Evolutionary conservation across 1,140 invertebrate species (phyloP), one percentile per base, ranked within the genome.

Genomic region (Ips typographus): DNA sequence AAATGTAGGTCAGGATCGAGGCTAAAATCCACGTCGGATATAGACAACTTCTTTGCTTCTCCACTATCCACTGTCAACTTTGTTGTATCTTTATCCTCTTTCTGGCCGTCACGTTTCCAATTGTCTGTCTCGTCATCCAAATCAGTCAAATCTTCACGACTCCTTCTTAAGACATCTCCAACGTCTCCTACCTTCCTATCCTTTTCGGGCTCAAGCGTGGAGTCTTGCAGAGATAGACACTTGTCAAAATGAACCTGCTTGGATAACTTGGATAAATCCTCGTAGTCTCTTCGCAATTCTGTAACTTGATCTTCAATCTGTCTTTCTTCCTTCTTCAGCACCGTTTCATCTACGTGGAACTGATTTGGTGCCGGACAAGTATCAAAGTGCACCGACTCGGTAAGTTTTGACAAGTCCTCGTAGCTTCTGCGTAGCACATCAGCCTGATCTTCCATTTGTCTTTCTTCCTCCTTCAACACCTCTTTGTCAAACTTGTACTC

Each of bases 1-100:
- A 64, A 62, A 38, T 68, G 58, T 7, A 71, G 40, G 3, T 73
- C 72, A 65, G 68, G 66, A 57, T 71, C 65, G 62, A 68, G 41
- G 61, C 57, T 52, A 53, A 73, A 71, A 58, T 73, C 72, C 22
- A 73, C 72, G 49, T 73, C 72, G 41, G 72, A 73, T 68, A 73
- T 71, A 7, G 72, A 73, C 49, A 73, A 52, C 63, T 73, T 73
- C 52, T 55, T 55, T 37, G 37, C 8, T 55, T 55, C 52, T 37
- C n/a, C n/a, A 55, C 37, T n/a, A 4, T 47, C 4, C 4, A 6
- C 52, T 5, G n/a, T 55, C 52, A 2, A 49, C 44, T 49, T 49
- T 49, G 52, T 6, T n/a, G 40, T 44, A 53, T 52, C 68, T 73
- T 55, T 73, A 64, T 65, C 71, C 68, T 2, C 64, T 71, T n/a